A percentile compares a stretch with the other conserved stretches of the same genome.
phyloP scores from a whole-genome alignment of 2,797 vertebrate species.

The Lagocephalus sceleratus region DNA sequence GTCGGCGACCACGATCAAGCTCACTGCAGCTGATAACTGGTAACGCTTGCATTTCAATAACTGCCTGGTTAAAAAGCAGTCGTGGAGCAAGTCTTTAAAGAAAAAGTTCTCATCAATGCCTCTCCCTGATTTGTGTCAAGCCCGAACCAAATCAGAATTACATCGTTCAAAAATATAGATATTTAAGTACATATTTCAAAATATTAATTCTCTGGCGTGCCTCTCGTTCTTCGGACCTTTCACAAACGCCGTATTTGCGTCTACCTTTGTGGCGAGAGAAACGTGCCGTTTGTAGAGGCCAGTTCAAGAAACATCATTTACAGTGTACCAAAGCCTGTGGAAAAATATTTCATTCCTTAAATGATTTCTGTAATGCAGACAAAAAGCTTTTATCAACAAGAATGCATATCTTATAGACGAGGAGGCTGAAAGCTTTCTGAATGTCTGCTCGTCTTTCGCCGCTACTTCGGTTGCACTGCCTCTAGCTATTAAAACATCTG shows the following conservation, averaged over 20 bases:
- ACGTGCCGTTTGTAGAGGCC: constrained; percentile 61
- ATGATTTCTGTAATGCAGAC: constrained; percentile 44
- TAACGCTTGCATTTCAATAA: constrained; percentile 49
- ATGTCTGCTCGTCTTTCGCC: no score
- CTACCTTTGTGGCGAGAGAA: constrained; percentile 58
- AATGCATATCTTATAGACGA: constrained; percentile 50
- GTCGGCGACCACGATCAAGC: constrained; percentile 41
- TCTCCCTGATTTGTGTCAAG: constrained; percentile 60
- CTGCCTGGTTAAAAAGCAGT: constrained; percentile 44
- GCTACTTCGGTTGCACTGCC: constrained; percentile 50
- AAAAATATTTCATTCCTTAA: constrained; percentile 58
- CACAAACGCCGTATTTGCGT: constrained; percentile 57
- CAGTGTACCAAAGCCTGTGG: constrained; percentile 70
- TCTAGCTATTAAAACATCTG: constrained; percentile 37
- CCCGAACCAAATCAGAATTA: constrained; percentile 62
- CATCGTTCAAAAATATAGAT: constrained; percentile 70
- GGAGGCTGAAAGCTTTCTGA: constrained; percentile 31
- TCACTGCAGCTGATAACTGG: constrained; percentile 53
- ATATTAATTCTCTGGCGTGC: constrained; percentile 65
- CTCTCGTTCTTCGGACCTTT: constrained; percentile 58
- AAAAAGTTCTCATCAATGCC: constrained; percentile 53
- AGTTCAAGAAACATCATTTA: constrained; percentile 63
- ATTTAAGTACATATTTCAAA: constrained; percentile 69
- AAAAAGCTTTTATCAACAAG: constrained; percentile 43
- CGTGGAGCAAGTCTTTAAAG: constrained; percentile 35